phyloP scores from a whole-genome alignment of 2,888 invertebrate species.

The Ornithoptera alexandrae region DNA sequence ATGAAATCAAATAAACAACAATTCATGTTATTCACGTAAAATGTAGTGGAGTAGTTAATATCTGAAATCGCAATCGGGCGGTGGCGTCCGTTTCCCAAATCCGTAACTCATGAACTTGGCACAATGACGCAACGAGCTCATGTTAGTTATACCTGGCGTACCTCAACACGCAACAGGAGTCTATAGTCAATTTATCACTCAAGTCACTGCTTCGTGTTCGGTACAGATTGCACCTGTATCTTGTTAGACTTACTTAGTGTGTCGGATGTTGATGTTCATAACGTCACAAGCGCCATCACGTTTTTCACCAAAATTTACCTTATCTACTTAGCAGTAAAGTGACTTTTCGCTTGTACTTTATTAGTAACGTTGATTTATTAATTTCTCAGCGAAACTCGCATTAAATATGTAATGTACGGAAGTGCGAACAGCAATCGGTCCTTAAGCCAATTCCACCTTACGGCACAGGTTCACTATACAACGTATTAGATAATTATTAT shows the following conservation, averaged over 20 bases:
- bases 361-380: background rate
- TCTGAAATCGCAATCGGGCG: background rate
- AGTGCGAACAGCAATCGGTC: background rate
- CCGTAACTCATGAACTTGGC: constrained; percentile 5
- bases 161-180: constrained; percentile 12
- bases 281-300: background rate
- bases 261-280: background rate
- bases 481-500: too few species aligned
- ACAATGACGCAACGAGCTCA: constrained; percentile 14
- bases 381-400: background rate
- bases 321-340: background rate
- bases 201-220: constrained; percentile 10
- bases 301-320: background rate
- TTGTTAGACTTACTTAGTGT: constrained; percentile 4
- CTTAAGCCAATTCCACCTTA: background rate
- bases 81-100: background rate
- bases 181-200: constrained; percentile 15
- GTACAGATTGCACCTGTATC: constrained; percentile 23
- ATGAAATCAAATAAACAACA: too few species aligned
- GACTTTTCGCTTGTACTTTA: background rate
- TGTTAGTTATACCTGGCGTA: constrained; percentile 6
- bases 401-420: background rate
- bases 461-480: background rate
- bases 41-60: too few species aligned
- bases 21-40: too few species aligned